These are phyloP conservation scores for Ctena decussata DNA, from an alignment of 2,888 invertebrate species.

Conservation along the genomic window DNA sequence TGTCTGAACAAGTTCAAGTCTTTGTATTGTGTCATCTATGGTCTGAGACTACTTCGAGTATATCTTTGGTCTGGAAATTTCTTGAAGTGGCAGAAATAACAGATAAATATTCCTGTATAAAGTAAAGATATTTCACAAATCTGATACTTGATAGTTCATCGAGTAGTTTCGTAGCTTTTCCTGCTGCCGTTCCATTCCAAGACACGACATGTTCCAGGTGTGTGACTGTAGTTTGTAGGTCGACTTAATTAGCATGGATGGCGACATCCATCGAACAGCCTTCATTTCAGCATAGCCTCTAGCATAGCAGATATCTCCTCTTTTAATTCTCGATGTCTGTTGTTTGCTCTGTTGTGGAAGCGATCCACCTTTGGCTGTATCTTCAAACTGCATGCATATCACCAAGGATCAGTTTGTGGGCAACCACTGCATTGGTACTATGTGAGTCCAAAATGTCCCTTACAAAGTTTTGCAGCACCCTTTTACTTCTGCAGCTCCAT, in stretches of 20 bases:
- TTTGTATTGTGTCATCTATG: neutral
- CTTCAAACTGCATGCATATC: conserved; percentile 6
- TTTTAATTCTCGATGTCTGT: neutral
- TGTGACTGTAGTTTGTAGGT: neutral
- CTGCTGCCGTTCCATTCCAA: neutral
- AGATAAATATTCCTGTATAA: neutral
- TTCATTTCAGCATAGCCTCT: neutral
- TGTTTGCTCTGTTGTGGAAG: neutral
- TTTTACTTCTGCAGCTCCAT: neutral
- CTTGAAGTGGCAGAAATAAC: neutral
- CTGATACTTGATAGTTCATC: neutral
- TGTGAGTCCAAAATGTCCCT: neutral
- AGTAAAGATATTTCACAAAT: neutral
- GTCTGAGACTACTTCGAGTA: neutral
- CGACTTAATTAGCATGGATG: neutral
- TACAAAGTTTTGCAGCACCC: neutral
- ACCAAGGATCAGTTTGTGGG: conserved; percentile 8
- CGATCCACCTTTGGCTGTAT: neutral
- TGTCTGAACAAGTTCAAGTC: neutral
- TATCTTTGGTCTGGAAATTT: neutral
- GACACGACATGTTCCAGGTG: neutral
- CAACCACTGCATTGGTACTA: conserved; percentile 8
- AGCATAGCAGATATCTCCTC: neutral
- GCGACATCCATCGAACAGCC: neutral
- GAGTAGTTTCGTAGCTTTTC: neutral